A percentile compares a stretch with the other conserved stretches of the same genome.
Conservation (phyloP, 2,113 vertebrate species). For the Dolichotis patagonum region DNA sequence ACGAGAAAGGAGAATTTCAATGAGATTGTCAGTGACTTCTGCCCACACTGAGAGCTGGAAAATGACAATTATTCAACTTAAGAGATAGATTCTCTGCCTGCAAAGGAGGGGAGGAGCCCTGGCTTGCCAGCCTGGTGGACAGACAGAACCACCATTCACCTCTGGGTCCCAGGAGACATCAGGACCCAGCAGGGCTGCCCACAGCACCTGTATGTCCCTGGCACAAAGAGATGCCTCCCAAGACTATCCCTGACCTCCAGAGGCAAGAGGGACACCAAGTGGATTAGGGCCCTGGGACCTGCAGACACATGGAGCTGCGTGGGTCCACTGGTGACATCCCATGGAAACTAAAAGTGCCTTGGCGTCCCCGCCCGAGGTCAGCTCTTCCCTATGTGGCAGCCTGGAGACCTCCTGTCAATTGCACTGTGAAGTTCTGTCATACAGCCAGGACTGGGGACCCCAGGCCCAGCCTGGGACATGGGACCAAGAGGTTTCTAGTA, state of each 20-base stretch:
- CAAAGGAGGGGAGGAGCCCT: slow-evolving; percentile 65
- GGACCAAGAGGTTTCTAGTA: not conserved
- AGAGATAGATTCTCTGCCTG: slow-evolving; percentile 77
- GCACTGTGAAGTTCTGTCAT: slow-evolving; percentile 16
- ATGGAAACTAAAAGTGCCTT: slow-evolving; percentile 71
- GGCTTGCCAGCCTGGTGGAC: not conserved
- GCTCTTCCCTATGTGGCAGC: slow-evolving; percentile 35
- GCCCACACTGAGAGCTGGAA: slow-evolving; percentile 78
- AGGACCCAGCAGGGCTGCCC: slow-evolving; percentile 68
- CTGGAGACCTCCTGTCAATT: slow-evolving; percentile 44
- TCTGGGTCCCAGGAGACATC: slow-evolving; percentile 46
- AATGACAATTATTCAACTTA: slow-evolving; percentile 84
- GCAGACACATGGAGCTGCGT: slow-evolving; percentile 70
- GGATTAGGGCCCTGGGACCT: slow-evolving; percentile 58
- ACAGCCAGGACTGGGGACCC: not conserved
- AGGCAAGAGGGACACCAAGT: slow-evolving; percentile 32
- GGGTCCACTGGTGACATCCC: slow-evolving; percentile 79
- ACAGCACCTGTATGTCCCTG: slow-evolving; percentile 74
- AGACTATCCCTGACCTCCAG: slow-evolving; percentile 78
- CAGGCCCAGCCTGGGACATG: not conserved
- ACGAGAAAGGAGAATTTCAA: slow-evolving; percentile 81
- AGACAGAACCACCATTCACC: not conserved
- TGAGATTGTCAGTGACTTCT: slow-evolving; percentile 85
- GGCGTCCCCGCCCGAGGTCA: slow-evolving; percentile 57
- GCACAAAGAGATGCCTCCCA: slow-evolving; percentile 60